phyloP scores from a whole-genome alignment of 2,888 invertebrate species.

The Metopia argyrocephala region DNA sequence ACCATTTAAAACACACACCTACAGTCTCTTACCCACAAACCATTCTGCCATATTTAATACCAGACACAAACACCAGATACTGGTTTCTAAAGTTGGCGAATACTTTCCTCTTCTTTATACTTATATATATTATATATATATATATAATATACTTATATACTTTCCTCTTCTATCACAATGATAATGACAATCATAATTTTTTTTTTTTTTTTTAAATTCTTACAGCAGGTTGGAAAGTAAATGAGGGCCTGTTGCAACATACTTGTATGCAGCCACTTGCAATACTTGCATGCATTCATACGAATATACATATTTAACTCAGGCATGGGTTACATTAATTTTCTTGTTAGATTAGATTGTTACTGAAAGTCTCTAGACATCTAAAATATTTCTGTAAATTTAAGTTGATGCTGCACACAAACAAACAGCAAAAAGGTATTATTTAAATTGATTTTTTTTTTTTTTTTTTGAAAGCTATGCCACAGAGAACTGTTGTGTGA shows the following conservation, averaged over 20 bases:
- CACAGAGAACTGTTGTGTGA: background rate
- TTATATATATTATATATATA: background rate
- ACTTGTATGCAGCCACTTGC: too few species aligned
- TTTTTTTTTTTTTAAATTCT: conserved; percentile 16
- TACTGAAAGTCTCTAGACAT: background rate
- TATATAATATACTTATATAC: conserved; percentile 22
- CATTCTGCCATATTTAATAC: background rate
- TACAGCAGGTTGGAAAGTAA: conserved; percentile 52
- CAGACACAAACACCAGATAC: conserved; percentile 7
- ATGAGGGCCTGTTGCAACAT: conserved; percentile 37
- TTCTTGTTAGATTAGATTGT: conserved; percentile 31
- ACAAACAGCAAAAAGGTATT: background rate
- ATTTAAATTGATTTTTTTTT: background rate
- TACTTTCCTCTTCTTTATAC: conserved; percentile 52
- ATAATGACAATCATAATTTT: background rate
- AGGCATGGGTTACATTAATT: conserved; percentile 26
- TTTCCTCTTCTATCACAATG: conserved; percentile 41
- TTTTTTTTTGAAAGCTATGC: too few species aligned
- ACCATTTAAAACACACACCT: conserved; percentile 43
- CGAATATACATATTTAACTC: background rate
- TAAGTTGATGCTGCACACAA: background rate
- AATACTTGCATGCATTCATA: background rate
- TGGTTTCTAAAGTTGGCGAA: background rate
- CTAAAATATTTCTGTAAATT: background rate
- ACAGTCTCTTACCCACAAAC: conserved; percentile 1